Evolutionary conservation across 2,113 vertebrate species (phyloP).

Genomic region (Megaceryle maxima): DNA sequence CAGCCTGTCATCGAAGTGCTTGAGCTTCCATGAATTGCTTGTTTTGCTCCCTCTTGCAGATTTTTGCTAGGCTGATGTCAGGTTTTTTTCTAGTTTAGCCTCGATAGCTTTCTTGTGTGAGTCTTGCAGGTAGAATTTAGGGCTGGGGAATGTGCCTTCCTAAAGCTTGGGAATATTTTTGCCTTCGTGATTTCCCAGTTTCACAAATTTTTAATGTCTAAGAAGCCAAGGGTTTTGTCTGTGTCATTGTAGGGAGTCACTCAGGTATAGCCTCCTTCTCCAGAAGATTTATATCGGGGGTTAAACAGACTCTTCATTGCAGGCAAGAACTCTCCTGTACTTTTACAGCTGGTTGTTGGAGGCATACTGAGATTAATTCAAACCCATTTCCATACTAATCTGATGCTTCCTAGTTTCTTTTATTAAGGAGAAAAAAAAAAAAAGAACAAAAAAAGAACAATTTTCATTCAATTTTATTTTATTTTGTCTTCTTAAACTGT

Average conservation of each 20-base stretch:
- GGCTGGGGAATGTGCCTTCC: not conserved
- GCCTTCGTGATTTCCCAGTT: not conserved
- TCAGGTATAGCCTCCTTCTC: not conserved
- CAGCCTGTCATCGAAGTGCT: not conserved
- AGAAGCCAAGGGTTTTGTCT: not conserved
- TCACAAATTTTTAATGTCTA: not conserved
- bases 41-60: not conserved
- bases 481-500: not conserved
- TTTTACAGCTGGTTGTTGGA: slow-evolving; percentile 45
- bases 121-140: not conserved
- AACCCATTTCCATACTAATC: not conserved
- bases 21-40: not conserved
- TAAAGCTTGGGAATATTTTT: not conserved
- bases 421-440: not conserved
- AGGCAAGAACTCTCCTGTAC: not conserved
- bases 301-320: not conserved
- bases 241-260: not conserved
- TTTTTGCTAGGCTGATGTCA: not conserved
- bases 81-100: not conserved
- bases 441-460: not conserved
- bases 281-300: not conserved
- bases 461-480: not conserved
- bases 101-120: not conserved
- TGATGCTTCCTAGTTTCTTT: not conserved
- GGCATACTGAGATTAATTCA: not conserved